Evolutionary conservation across 2,797 vertebrate genomes (phyloP).

Genomic region (Coregonus ussuriensis): DNA sequence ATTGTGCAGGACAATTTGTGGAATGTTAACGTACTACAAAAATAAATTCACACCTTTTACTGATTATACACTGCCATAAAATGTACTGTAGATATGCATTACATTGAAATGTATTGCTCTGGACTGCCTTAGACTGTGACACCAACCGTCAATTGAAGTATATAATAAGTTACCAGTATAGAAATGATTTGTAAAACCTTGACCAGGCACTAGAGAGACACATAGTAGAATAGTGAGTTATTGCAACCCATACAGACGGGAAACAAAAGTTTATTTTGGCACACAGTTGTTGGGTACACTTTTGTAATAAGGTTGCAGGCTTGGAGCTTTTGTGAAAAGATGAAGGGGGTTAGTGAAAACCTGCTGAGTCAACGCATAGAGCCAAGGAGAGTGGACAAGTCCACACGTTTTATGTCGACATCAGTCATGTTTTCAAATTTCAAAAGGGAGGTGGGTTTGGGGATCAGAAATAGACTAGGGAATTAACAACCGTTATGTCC

Average conservation of each 20-base stretch:
- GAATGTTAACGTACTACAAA: conserved; percentile 41
- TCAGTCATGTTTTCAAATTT: conserved; percentile 13
- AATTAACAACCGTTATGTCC: neutral
- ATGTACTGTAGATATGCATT: neutral
- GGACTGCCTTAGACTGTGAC: neutral
- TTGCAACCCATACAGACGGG: conserved; percentile 15
- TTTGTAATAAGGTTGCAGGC: conserved; percentile 66
- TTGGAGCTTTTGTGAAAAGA: conserved; percentile 35
- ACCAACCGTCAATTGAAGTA: neutral
- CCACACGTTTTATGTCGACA: conserved; percentile 46
- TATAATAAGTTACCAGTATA: neutral
- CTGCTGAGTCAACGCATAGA: conserved; percentile 66
- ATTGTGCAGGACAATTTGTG: conserved; percentile 17
- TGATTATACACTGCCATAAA: neutral
- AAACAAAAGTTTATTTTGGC: conserved; percentile 44
- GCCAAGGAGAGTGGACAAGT: conserved; percentile 66
- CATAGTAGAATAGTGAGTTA: neutral
- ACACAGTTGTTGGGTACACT: conserved; percentile 64
- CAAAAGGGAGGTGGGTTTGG: neutral
- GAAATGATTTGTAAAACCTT: neutral
- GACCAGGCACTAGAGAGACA: no score
- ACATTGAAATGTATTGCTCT: neutral
- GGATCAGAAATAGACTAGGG: neutral
- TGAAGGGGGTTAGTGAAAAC: conserved; percentile 27
- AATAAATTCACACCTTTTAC: neutral